Evolutionary conservation across 2,888 invertebrate species (phyloP).

Genomic region (Dilophus febrilis): DNA sequence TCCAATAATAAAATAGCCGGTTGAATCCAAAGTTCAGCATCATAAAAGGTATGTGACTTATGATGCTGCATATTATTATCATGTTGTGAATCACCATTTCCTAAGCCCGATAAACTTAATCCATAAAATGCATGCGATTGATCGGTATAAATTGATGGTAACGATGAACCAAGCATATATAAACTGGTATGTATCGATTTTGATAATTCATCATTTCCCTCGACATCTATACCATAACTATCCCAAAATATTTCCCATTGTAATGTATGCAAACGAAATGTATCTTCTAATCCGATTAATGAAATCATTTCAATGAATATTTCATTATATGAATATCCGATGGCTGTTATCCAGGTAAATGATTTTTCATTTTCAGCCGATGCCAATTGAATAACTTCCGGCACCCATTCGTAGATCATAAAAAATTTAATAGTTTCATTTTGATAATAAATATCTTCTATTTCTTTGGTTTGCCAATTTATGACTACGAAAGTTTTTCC

Average conservation of each 20-base stretch:
- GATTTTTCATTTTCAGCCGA: background rate
- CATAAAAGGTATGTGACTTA: slow-evolving; percentile 46
- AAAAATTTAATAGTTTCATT: background rate
- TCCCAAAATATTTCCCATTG: slow-evolving; percentile 35
- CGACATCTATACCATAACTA: slow-evolving; percentile 33
- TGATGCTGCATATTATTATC: slow-evolving; percentile 23
- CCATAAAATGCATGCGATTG: slow-evolving; percentile 28
- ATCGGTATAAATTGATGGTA: slow-evolving; percentile 13
- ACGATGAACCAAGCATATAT: slow-evolving; percentile 38
- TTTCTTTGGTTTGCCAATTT: background rate
- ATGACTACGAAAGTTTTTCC: background rate
- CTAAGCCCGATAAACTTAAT: slow-evolving; percentile 39
- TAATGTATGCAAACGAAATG: slow-evolving; percentile 28
- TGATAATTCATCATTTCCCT: slow-evolving; percentile 32
- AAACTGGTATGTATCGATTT: slow-evolving; percentile 35
- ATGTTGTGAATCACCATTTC: slow-evolving; percentile 24
- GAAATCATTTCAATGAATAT: background rate
- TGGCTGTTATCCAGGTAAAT: slow-evolving; percentile 1
- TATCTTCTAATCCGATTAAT: background rate
- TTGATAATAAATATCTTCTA: background rate
- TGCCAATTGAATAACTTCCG: background rate
- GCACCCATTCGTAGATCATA: background rate
- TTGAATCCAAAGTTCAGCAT: slow-evolving; percentile 46
- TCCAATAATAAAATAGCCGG: slow-evolving; percentile 36
- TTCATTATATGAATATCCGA: background rate